Evolutionary conservation across 2,113 vertebrate genomes (phyloP), one percentile per base, ranked within the genome.

Genomic region (Chlamydotis undulata): DNA sequence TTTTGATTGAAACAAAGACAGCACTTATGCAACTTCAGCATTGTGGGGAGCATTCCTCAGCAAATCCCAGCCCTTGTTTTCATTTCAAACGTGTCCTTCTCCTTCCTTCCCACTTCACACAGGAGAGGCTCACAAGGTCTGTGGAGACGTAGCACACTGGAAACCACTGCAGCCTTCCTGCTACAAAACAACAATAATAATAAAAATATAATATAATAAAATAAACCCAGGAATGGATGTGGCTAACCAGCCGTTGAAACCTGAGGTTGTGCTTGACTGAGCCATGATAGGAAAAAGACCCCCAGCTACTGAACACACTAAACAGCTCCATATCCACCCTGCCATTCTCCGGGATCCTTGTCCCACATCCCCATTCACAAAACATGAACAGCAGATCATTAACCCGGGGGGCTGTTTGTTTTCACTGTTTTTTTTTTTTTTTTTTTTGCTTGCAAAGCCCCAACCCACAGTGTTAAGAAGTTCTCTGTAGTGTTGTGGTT

Each of bases 11-110:
- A 97, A 96, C 92, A 97, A 97, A 96, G 94, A 93, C 60, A 0
- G 84, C 74, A 94, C 93, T 97, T 96, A 84, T 84, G 96, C 97
- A 96, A 96, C 86, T 96, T 96, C 90, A 97, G 97, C 94, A 96
- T 94, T 97, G 96, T 97, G 96, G 93, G 82, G 80, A 97, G 92
- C 69, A 96, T 97, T 97, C 92, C 92, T 94, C 91, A 71, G 85
- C 69, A 87, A 93, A 89, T 83, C 95, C 81, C 75, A 96, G 43
- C 3, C 2, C 64, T 80, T 79, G 24, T 84, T 94, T 97, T 75
- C 4, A 12, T 90, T 96, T 96, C 60, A 86, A 83, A 86, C 2
- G 5, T 71, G 47, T 96, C 69, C 83, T 76, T 77, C 67, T 92
- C 80, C 59, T 90, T 85, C 67, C 63, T 93, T 84, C 49, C 45